A percentile compares a stretch with the other conserved stretches of the same genome.
Conservation (phyloP, 2,113 vertebrate genomes). For the Calidris pygmaea region DNA sequence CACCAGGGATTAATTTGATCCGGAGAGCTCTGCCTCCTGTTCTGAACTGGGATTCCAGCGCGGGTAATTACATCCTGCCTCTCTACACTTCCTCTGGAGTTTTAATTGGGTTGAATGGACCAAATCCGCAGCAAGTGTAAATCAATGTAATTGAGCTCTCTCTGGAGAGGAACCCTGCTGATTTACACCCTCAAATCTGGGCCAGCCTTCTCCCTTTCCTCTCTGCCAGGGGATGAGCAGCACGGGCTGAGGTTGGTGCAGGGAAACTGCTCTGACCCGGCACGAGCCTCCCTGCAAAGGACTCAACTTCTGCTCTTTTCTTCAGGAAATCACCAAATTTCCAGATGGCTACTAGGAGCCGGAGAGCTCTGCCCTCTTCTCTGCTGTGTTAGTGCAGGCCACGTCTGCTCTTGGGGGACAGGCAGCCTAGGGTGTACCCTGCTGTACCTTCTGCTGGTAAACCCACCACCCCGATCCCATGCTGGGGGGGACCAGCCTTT, state of each 20-base stretch:
- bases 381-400: rapidly evolving
- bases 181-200: slow-evolving; percentile 9
- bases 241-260: neutral
- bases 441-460: neutral
- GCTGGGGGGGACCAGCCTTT: rapidly evolving
- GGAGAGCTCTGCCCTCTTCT: neutral
- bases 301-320: neutral
- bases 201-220: neutral
- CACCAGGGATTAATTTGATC: slow-evolving; percentile 66
- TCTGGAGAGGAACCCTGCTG: slow-evolving; percentile 31
- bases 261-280: neutral
- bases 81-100: slow-evolving; percentile 54
- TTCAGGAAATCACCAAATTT: neutral
- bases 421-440: neutral
- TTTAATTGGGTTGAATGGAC: slow-evolving; percentile 66
- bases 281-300: neutral
- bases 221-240: neutral
- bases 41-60: slow-evolving; percentile 55
- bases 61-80: slow-evolving; percentile 57
- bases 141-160: slow-evolving; percentile 40
- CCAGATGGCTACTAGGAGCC: rapidly evolving
- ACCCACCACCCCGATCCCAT: rapidly evolving
- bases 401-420: neutral
- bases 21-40: slow-evolving; percentile 48
- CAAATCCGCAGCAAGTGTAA: slow-evolving; percentile 21